Evolutionary conservation across 2,113 vertebrate species (phyloP).

Genomic region (Oreochromis aureus): DNA sequence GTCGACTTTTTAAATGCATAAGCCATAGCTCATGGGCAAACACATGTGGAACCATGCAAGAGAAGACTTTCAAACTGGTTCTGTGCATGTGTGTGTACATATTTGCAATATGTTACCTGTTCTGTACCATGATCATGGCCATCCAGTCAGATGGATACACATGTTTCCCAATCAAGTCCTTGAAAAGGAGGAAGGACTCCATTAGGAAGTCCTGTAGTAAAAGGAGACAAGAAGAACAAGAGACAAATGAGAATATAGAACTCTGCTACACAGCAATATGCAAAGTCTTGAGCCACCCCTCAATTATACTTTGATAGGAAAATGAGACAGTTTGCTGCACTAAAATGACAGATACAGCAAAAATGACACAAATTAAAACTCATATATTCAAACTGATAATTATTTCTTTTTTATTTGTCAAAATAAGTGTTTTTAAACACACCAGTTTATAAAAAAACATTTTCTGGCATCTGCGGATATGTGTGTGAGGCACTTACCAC

Average conservation of each 20-base stretch:
- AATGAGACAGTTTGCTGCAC: neutral
- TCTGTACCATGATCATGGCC: constrained; percentile 98
- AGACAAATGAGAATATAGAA: neutral
- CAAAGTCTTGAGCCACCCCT: neutral
- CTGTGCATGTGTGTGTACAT: neutral
- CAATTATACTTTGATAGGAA: neutral
- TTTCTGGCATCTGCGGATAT: neutral
- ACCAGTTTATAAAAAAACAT: neutral
- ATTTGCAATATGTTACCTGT: constrained; percentile 76
- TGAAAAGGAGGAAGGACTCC: constrained; percentile 96
- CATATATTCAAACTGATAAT: neutral
- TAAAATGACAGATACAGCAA: neutral
- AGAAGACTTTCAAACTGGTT: neutral
- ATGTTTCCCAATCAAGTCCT: constrained; percentile 92
- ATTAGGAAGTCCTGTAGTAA: constrained; percentile 89
- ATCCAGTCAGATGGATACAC: constrained; percentile 96
- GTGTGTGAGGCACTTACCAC: constrained; percentile 78
- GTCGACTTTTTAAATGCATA: neutral
- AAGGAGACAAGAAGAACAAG: neutral
- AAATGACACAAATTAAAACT: neutral
- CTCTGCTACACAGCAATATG: neutral
- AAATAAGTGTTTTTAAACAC: neutral
- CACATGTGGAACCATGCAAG: neutral
- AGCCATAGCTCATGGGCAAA: neutral
- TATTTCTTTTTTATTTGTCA: neutral